Conservation (phyloP, 2,113 vertebrate species). For the Proterorhinus semilunaris region DNA sequence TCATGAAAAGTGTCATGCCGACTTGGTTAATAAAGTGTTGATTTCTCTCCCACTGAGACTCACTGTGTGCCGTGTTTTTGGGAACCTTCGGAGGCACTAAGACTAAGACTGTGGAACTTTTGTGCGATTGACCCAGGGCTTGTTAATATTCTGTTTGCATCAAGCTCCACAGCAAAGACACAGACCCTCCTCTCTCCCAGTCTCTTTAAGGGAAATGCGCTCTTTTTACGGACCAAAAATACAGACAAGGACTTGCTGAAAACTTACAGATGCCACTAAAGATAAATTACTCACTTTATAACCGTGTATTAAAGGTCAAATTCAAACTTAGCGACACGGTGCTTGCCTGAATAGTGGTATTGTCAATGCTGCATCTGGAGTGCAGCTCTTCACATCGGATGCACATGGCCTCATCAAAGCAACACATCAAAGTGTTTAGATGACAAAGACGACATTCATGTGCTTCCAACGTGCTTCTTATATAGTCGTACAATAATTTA, state of each 20-base stretch:
- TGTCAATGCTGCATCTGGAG: slow-evolving; percentile 32
- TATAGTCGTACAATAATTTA: neutral
- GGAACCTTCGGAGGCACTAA: neutral
- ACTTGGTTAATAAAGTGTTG: neutral
- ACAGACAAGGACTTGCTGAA: neutral
- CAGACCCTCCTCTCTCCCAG: slow-evolving; percentile 33
- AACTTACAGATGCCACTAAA: neutral
- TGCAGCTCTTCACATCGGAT: slow-evolving; percentile 10
- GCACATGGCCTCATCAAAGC: neutral
- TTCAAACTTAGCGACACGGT: no score
- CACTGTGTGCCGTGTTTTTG: neutral
- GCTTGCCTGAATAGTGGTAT: neutral
- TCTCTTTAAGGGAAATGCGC: slow-evolving; percentile 19
- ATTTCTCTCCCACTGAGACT: neutral
- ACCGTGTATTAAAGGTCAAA: no score
- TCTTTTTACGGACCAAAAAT: neutral
- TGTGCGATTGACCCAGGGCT: slow-evolving; percentile 37
- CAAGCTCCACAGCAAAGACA: slow-evolving; percentile 36
- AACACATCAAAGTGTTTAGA: slow-evolving; percentile 7
- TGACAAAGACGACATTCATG: neutral
- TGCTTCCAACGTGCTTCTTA: neutral
- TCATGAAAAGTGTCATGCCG: neutral
- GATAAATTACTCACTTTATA: no score
- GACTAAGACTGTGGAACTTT: slow-evolving; percentile 18
- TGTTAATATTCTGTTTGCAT: slow-evolving; percentile 66